Evolutionary conservation across 2,888 invertebrate genomes (phyloP).

Genomic region (Electrophaes corylata): DNA sequence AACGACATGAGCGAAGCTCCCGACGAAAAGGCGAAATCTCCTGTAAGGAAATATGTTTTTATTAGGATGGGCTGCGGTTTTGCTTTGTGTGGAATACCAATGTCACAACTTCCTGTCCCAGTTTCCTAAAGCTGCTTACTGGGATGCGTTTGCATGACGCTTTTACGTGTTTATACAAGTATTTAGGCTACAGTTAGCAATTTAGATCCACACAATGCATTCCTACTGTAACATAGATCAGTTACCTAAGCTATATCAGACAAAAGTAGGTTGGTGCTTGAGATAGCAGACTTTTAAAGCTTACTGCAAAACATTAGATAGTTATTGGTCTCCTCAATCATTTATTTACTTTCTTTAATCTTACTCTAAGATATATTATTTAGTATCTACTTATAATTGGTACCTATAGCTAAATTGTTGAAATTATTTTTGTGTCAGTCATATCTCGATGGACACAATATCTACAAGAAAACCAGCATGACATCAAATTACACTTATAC

Average conservation of each 20-base stretch:
- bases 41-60: constrained; percentile 56
- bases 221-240: not conserved
- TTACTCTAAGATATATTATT: too few relatives aligned
- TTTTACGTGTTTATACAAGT: constrained; percentile 41
- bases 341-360: too few relatives aligned
- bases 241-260: not conserved
- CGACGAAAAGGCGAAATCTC: constrained; percentile 78
- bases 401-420: too few relatives aligned
- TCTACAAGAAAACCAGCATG: too few relatives aligned
- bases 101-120: constrained; percentile 65
- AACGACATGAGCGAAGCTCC: constrained; percentile 79
- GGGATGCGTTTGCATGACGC: constrained; percentile 67
- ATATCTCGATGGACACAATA: too few relatives aligned
- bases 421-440: too few relatives aligned
- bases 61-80: constrained; percentile 50
- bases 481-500: too few relatives aligned
- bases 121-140: constrained; percentile 53
- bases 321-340: too few relatives aligned
- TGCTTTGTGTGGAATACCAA: constrained; percentile 56
- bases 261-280: not conserved
- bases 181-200: constrained; percentile 5
- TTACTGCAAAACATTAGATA: too few relatives aligned
- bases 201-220: not conserved
- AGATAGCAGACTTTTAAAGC: too few relatives aligned
- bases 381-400: too few relatives aligned